Evolutionary conservation across 2,797 vertebrate species (phyloP), one percentile per base, ranked within the genome.

Genomic region (Adelosebastes latens): DNA sequence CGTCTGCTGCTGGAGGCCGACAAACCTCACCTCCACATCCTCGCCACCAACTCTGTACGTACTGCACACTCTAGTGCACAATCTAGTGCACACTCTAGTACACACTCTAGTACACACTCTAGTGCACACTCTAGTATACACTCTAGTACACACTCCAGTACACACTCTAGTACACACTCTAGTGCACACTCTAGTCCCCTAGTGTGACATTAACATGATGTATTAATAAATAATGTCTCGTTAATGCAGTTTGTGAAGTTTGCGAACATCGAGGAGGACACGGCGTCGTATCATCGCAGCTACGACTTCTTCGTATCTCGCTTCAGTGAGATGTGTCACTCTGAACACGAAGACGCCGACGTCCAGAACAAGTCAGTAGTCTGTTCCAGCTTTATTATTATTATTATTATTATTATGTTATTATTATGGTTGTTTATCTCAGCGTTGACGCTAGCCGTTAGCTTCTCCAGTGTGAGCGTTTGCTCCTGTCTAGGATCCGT

Each of bases 301-400:
- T 99, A 98, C 1, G 97, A 99, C 92, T 99, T 98, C 96, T 98
- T 99, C 0, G 97, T 99, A 65, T 98, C 97, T 1, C 96, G 97
- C 69, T 99, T 99, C 93, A 98, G 98, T 11, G 96, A 98, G 91
- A 98, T 99, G 98, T 98, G 97, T 69, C 98, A 97, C 92, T 97
- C 96, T 0, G 96, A 96, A 73, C 96, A 96, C 3, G 95, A 97
- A 0, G 97, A 98, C 85, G 73, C 90, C 5, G 96, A 97, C 77
- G 89, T 95, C 66, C 94, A 95, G 71, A 97, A 95, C 0, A 97
- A 94, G 98, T 98, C 82, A 96, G 55, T 46, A 39, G 12, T 39
- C 2, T 39, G 36, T 39, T 39, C 5, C 36, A 5, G 36, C 36
- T 39, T 31, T 31, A 31, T 31, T 31, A 5, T 39, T 14, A 14